Conservation (phyloP, 92 coral and sea anemone genomes). For the Blastomussa wellsi region DNA sequence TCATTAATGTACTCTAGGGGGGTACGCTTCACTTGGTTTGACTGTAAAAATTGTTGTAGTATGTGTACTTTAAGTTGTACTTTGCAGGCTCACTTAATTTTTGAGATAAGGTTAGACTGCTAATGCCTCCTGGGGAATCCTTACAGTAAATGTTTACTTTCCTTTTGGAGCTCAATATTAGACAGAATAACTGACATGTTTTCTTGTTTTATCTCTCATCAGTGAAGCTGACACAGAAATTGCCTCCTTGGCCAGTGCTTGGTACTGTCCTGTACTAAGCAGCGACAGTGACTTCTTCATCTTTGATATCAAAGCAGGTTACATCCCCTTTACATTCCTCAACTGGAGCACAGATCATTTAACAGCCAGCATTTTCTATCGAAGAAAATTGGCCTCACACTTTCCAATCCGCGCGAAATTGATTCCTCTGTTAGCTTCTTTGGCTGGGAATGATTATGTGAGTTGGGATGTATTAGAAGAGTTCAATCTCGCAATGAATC, state of each 20-base stretch:
- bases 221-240: constrained; percentile 89
- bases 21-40: too few relatives aligned
- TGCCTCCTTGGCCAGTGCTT: constrained; percentile 75
- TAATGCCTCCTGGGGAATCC: neutral
- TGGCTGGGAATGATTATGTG: constrained; percentile 88
- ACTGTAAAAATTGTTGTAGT: too few relatives aligned
- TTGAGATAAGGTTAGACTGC: neutral
- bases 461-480: constrained; percentile 49
- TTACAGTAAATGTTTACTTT: neutral
- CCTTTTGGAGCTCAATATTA: neutral
- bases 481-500: constrained; percentile 53
- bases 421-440: constrained; percentile 84
- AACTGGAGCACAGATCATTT: constrained; percentile 46
- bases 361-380: constrained; percentile 56
- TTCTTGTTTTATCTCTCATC: neutral
- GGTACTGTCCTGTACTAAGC: constrained; percentile 81
- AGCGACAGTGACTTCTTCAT: constrained; percentile 95
- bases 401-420: constrained; percentile 54
- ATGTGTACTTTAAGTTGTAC: too few relatives aligned
- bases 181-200: neutral
- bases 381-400: constrained; percentile 58
- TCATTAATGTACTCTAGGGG: too few relatives aligned
- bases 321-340: constrained; percentile 74
- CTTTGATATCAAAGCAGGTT: constrained; percentile 78
- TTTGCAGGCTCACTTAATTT: neutral